Evolutionary conservation across 2,113 vertebrate genomes (phyloP).

Genomic region (Cyanistes caeruleus): DNA sequence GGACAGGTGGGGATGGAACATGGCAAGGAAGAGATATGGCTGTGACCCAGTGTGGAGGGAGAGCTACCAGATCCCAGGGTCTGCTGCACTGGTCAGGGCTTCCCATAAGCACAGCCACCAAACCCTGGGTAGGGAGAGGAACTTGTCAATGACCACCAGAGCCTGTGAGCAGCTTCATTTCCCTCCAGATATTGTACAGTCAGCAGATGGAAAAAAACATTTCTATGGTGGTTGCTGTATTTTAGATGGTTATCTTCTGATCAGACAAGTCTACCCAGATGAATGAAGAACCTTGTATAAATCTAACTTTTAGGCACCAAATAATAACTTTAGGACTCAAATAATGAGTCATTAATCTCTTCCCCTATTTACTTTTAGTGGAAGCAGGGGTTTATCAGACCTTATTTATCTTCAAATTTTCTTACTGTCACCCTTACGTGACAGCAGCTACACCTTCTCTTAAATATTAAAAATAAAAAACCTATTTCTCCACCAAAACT

Average conservation of each 20-base stretch:
- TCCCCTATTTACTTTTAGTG: neutral
- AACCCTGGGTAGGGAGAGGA: neutral
- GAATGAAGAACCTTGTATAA: neutral
- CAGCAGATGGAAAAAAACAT: neutral
- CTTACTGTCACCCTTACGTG: neutral
- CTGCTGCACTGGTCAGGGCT: neutral
- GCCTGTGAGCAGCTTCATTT: neutral
- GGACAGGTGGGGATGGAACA: neutral
- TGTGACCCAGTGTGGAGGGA: accelerated
- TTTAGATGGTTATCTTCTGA: neutral
- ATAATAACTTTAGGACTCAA: too few relatives aligned
- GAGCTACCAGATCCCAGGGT: neutral
- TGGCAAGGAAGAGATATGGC: accelerated
- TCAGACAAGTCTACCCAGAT: neutral
- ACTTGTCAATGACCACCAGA: accelerated
- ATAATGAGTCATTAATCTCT: neutral
- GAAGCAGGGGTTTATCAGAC: neutral
- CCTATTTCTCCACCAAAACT: neutral
- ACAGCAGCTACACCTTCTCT: neutral
- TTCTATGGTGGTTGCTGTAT: neutral
- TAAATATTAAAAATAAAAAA: neutral
- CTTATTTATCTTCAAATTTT: neutral
- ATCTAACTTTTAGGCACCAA: neutral
- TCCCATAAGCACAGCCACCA: neutral
- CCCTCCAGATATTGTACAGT: neutral